phyloP scores from a whole-genome alignment of 2,113 vertebrate species.

The Chelonoidis abingdonii region DNA sequence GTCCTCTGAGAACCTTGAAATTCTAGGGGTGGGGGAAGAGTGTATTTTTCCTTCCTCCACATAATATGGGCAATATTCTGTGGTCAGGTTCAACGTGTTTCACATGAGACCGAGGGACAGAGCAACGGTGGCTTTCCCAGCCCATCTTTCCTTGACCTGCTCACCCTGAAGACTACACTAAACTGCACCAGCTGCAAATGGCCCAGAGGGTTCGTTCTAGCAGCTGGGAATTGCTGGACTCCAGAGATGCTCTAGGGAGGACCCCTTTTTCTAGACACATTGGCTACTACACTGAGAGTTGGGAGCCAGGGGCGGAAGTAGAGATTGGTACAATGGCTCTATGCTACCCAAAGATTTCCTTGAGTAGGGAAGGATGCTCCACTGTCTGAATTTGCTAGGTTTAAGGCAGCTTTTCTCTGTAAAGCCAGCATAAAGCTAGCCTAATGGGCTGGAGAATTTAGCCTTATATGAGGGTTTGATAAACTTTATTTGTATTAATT shows the following conservation, averaged over 20 bases:
- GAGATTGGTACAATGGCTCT: neutral
- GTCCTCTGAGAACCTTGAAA: neutral
- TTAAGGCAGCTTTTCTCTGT: neutral
- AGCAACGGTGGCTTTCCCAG: neutral
- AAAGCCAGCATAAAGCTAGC: neutral
- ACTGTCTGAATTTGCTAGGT: neutral
- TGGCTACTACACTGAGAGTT: neutral
- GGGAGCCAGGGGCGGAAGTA: neutral
- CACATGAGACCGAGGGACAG: neutral
- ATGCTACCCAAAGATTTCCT: neutral
- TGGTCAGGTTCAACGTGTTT: neutral
- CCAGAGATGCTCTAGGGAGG: neutral
- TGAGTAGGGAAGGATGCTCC: neutral
- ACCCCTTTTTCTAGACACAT: neutral
- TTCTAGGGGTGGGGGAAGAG: neutral
- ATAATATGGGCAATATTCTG: neutral
- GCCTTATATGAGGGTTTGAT: neutral
- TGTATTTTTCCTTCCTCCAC: neutral
- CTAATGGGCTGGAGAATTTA: neutral
- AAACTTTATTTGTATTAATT: neutral
- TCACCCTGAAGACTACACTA: rapidly evolving
- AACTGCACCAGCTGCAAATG: rapidly evolving
- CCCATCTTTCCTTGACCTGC: neutral
- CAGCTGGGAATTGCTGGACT: neutral
- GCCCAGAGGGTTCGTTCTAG: neutral